A percentile compares a stretch with the other conserved stretches of the same genome.
These are phyloP conservation scores for Coenonympha arcania DNA, from an alignment of 2,888 invertebrate species.

Conservation along the genomic window DNA sequence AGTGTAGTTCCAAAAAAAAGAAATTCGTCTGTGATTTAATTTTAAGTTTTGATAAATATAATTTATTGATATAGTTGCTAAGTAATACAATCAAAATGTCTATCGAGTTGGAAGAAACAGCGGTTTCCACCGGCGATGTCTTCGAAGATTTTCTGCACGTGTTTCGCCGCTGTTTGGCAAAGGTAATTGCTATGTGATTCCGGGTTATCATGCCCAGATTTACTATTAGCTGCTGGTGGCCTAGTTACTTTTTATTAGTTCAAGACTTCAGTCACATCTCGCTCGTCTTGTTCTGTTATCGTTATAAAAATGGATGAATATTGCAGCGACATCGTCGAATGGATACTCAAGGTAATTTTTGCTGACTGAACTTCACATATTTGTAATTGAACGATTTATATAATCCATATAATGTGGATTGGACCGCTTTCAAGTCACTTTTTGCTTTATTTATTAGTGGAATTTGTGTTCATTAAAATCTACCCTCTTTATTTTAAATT, in stretches of 20 bases:
- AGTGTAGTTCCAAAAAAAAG: slow-evolving; percentile 61
- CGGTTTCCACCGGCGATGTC: slow-evolving; percentile 78
- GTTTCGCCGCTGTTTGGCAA: slow-evolving; percentile 79
- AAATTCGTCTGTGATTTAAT: slow-evolving; percentile 58
- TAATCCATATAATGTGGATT: not conserved
- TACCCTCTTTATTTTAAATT: no score
- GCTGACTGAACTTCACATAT: not conserved
- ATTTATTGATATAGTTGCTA: slow-evolving; percentile 39
- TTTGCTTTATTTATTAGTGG: not conserved
- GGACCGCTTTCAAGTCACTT: not conserved
- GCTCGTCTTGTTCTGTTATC: slow-evolving; percentile 3
- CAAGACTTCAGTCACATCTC: slow-evolving; percentile 28
- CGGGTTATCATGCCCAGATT: slow-evolving; percentile 40
- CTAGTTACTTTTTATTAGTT: slow-evolving; percentile 37
- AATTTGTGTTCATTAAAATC: not conserved
- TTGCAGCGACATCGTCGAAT: slow-evolving; percentile 49
- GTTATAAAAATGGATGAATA: slow-evolving; percentile 39
- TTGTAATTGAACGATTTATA: not conserved
- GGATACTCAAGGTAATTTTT: slow-evolving; percentile 31
- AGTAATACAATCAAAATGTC: slow-evolving; percentile 65
- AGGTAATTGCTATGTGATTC: slow-evolving; percentile 76
- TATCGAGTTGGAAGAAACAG: slow-evolving; percentile 77
- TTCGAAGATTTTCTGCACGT: slow-evolving; percentile 82
- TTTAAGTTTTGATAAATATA: slow-evolving; percentile 38
- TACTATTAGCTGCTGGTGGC: slow-evolving; percentile 30